Evolutionary conservation across 2,113 vertebrate species (phyloP).

Genomic region (Grammomys surdaster): DNA sequence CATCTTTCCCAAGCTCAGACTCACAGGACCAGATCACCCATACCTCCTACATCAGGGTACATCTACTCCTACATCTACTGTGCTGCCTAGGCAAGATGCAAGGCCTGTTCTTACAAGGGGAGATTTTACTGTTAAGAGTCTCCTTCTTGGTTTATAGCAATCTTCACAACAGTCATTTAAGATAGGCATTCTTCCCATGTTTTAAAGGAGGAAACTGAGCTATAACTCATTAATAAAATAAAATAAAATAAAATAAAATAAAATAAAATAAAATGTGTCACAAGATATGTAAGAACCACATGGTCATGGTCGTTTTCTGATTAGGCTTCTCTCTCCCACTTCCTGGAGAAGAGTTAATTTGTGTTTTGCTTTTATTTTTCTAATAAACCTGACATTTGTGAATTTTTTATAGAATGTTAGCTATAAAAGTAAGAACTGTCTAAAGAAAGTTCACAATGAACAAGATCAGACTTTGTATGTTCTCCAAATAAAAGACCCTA

Average conservation of each 20-base stretch:
- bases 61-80: too few relatives aligned
- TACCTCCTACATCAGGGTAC: too few relatives aligned
- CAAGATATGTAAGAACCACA: constrained; percentile 50
- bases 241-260: too few relatives aligned
- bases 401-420: constrained; percentile 58
- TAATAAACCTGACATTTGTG: constrained; percentile 75
- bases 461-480: constrained; percentile 54
- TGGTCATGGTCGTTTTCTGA: constrained; percentile 46
- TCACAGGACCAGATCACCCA: too few relatives aligned
- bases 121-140: not conserved
- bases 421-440: constrained; percentile 70
- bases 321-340: constrained; percentile 57
- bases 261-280: constrained; percentile 57
- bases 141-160: too few relatives aligned
- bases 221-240: constrained; percentile 3
- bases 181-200: not conserved
- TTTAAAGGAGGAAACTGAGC: not conserved
- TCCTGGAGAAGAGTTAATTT: constrained; percentile 68
- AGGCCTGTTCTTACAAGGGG: not conserved
- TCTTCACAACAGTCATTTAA: not conserved
- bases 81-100: too few relatives aligned
- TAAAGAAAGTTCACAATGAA: constrained; percentile 62
- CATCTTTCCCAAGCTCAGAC: too few relatives aligned
- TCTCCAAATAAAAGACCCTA: constrained; percentile 60
- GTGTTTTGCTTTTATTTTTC: constrained; percentile 68